These are phyloP conservation scores for Dryadula phaetusa DNA, from an alignment of 2,888 invertebrate genomes.

Conservation along the genomic window DNA sequence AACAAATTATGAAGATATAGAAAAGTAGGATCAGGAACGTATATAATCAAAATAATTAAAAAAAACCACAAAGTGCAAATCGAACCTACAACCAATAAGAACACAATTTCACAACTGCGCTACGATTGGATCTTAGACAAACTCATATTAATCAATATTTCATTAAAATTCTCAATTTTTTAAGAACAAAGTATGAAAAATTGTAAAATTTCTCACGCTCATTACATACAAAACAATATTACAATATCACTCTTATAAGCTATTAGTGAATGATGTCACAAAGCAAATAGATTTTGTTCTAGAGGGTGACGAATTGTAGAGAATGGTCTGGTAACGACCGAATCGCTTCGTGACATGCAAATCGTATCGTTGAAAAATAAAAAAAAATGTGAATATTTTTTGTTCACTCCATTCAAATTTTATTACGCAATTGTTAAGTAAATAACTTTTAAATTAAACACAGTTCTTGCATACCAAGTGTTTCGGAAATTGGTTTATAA, in stretches of 20 bases:
- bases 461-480: neutral
- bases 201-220: neutral
- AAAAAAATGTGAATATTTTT: conserved; percentile 16
- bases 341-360: conserved; percentile 13
- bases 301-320: conserved; percentile 19
- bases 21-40: no score
- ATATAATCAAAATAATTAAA: no score
- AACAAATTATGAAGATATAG: no score
- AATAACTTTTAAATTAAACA: neutral
- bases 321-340: conserved; percentile 10
- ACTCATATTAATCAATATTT: no score
- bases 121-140: no score
- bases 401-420: neutral
- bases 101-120: no score
- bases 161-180: neutral
- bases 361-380: conserved; percentile 7
- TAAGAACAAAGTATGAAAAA: neutral
- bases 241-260: neutral
- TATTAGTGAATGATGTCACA: conserved; percentile 13
- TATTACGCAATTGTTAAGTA: neutral
- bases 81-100: no score
- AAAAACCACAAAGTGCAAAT: no score
- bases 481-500: no score
- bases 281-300: conserved; percentile 16
- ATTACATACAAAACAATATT: neutral